These are phyloP conservation scores for Oligia strigilis DNA, from an alignment of 2,888 invertebrate species.

Conservation along the genomic window DNA sequence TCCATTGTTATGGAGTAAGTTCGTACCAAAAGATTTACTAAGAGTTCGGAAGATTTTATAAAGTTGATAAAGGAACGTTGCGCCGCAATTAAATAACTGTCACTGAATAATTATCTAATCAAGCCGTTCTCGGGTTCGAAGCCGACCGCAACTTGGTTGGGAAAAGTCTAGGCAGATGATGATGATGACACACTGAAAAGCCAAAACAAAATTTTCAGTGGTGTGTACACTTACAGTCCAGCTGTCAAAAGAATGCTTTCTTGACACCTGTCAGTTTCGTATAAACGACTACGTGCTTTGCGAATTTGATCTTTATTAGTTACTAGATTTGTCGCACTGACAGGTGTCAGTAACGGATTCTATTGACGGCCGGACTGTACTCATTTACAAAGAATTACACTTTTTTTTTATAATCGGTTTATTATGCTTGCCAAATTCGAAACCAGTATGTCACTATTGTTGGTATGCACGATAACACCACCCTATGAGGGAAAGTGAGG, in stretches of 20 bases:
- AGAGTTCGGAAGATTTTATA: not conserved
- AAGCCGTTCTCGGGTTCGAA: not conserved
- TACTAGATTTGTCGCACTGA: not conserved
- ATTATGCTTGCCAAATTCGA: constrained; percentile 5
- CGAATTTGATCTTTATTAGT: not conserved
- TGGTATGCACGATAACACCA: constrained; percentile 79
- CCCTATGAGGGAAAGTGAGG: constrained; percentile 81
- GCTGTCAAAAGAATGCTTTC: too few relatives aligned
- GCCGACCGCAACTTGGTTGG: not conserved
- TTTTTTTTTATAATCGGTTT: not conserved
- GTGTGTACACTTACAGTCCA: not conserved
- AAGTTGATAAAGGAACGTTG: not conserved
- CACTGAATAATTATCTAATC: not conserved
- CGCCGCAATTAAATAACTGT: not conserved
- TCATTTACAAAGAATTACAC: too few relatives aligned
- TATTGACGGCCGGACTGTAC: not conserved
- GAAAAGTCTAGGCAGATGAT: not conserved
- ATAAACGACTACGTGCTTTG: not conserved
- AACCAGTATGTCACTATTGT: constrained; percentile 75
- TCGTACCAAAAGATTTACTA: not conserved
- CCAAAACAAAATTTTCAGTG: not conserved
- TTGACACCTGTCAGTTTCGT: too few relatives aligned
- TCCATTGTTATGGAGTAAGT: not conserved
- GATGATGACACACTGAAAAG: not conserved
- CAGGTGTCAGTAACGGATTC: not conserved